Base-by-base conservation (phyloP, 2,797 vertebrate genomes). In the Rhodeus uyekii region DNA sequence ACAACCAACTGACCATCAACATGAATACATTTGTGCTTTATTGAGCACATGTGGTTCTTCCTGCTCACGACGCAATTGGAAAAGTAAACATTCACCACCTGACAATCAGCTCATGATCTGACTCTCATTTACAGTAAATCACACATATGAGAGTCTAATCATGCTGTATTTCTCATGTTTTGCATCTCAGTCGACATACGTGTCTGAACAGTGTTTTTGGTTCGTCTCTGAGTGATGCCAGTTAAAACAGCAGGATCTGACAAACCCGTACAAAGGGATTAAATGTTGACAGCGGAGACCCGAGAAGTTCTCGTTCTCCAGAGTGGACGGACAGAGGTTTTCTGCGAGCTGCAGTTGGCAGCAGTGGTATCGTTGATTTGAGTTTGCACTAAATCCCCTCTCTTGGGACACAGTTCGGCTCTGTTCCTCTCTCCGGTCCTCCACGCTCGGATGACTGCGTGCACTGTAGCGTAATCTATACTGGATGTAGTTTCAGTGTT, bases 401-500 rank as follows among this genome's bases (percentile, higher is more conserved):
- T 85, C 90, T 32, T 72, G 87, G 88, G 92, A 90, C 12, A 80
- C 61, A 92, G 91, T 81, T 83, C 81, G 71, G 90, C 86, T 87
- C 88, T 85, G 71, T 85, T 90, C 83, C 58, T 78, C 87, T 83
- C 79, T 80, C 83, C 16, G 36, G 63, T 86, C 85, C 83, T 89
- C 84, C 86, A 92, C 8, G 91, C 89, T 89, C 82, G 86, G 87
- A 77, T 32, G 87, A 90, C 81, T 44, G 50, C 0, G 39, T 81
- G 90, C 89, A 85, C 83, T 90, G 87, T 90, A 90, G 90, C 91
- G 83, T 92, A 91, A 91, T 89, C 80, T 13, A 16, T 58, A 76
- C 80, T 85, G 88, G 86, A 84, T 92, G 90, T 44, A 86, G 88
- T 92, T 92, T 87, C 89, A 91, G 64, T 95, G 89, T 92, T 94